These are phyloP conservation scores for Emmelina monodactyla DNA, from an alignment of 2,888 invertebrate species.

Conservation along the genomic window DNA sequence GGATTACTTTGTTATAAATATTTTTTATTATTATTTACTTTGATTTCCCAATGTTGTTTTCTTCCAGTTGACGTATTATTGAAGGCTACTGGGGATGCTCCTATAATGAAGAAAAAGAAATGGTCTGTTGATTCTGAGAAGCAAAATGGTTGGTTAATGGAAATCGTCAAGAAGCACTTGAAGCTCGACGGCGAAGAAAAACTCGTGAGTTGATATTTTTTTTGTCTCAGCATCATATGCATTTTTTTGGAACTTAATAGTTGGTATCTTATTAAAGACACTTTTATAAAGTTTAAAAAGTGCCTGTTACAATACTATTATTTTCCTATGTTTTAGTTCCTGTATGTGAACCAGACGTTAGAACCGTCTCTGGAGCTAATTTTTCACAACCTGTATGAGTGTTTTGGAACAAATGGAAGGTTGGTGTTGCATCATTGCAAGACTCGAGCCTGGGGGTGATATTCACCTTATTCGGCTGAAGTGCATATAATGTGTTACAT, in stretches of 20 bases:
- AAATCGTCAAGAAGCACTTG: slow-evolving; percentile 90
- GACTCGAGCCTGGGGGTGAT: slow-evolving; percentile 96
- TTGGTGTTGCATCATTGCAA: slow-evolving; percentile 94
- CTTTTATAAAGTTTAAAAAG: too few relatives aligned
- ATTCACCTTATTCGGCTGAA: too few relatives aligned
- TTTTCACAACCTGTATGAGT: slow-evolving; percentile 88
- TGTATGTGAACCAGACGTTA: slow-evolving; percentile 98
- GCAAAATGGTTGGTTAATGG: slow-evolving; percentile 85
- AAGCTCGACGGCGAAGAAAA: slow-evolving; percentile 86
- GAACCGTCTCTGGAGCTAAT: slow-evolving; percentile 95
- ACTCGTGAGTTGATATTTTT: slow-evolving; percentile 73
- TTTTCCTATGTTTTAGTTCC: slow-evolving; percentile 73
- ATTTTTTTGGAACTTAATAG: slow-evolving; percentile 6
- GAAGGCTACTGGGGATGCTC: slow-evolving; percentile 96
- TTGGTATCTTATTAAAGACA: neutral
- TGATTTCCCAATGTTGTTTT: neutral
- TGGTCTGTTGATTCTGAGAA: slow-evolving; percentile 93
- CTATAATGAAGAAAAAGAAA: slow-evolving; percentile 95
- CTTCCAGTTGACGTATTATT: slow-evolving; percentile 86
- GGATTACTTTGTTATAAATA: too few relatives aligned
- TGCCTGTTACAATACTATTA: neutral
- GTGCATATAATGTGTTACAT: too few relatives aligned
- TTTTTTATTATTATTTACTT: neutral
- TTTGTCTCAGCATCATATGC: slow-evolving; percentile 69
- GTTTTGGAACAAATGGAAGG: slow-evolving; percentile 96